Conservation (phyloP, 64 coral and sea anemone species). For the Orbicella faveolata region DNA sequence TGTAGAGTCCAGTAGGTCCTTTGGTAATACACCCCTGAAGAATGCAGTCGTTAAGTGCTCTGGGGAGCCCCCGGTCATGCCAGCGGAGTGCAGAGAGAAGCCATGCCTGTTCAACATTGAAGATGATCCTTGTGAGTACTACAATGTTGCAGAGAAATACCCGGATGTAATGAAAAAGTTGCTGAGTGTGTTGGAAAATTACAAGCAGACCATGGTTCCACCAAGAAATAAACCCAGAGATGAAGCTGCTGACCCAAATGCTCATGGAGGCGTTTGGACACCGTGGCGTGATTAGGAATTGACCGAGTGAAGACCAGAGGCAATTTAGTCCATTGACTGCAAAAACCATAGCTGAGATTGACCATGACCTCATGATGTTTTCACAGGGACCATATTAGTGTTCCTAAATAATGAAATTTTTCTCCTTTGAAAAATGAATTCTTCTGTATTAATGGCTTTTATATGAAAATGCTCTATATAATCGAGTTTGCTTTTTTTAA, state of each 20-base stretch:
- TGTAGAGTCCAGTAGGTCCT: not conserved
- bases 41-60: slow-evolving; percentile 49
- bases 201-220: slow-evolving; percentile 43
- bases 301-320: too few species aligned
- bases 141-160: slow-evolving; percentile 16
- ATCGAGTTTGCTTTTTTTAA: too few species aligned
- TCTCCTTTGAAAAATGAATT: too few species aligned
- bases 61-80: not conserved
- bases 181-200: slow-evolving; percentile 16
- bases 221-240: slow-evolving; percentile 15
- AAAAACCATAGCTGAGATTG: too few species aligned
- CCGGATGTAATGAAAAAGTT: slow-evolving; percentile 23
- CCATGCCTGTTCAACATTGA: slow-evolving; percentile 44
- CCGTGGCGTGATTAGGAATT: slow-evolving; percentile 1
- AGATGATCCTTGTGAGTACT: slow-evolving; percentile 43
- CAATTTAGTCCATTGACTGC: too few species aligned
- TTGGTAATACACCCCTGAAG: not conserved
- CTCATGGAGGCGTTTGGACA: slow-evolving; percentile 19
- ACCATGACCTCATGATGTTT: too few species aligned
- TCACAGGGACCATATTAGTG: too few species aligned
- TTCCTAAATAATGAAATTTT: too few species aligned
- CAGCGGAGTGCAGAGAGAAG: slow-evolving; percentile 9
- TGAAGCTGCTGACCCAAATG: not conserved
- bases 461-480: too few species aligned
- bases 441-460: too few species aligned